Evolutionary conservation across 2,797 vertebrate species (phyloP), one percentile per base, ranked within the genome.

Genomic region (Enteromius thamalakanensis): DNA sequence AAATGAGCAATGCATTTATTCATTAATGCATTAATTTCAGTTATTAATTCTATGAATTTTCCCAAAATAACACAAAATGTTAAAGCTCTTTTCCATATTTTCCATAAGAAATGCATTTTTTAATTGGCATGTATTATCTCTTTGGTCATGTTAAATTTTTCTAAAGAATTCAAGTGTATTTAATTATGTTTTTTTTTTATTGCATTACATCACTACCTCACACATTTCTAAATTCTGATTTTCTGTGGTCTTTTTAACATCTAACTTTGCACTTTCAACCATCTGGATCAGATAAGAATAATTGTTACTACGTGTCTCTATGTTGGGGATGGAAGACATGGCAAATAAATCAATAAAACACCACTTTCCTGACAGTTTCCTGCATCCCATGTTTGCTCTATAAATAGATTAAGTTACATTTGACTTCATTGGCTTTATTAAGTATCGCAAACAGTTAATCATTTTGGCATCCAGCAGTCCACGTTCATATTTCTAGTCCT

Each of bases 331-430:
- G 23, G 78, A 78, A 60, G 79, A 65, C 62, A 84, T 37, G 26
- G 34, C 10, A 58, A 82, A 84, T 87, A 79, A 86, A 84, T 86
- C 79, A 71, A 45, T n/a, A 74, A 60, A 37, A n/a, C 51, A 55
- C 23, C 1, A 4, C 65, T 65, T 23, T 83, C 64, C 26, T 55
- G 81, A 76, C 74, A 37, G 42, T 40, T 40, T 78, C 53, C 37
- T 19, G 55, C 77, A 68, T 71, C 76, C 71, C 79, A 29, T 10
- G 42, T 84, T 82, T 60, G 26, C 70, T 68, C 78, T 26, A 68
- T 75, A 71, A 83, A 79, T 72, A 84, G 23, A 83, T 81, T 65
- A 40, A 32, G 69, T 88, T 86, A 85, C 80, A 81, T 83, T 83
- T 78, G 51, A 23, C 37, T 78, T 75, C 51, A 68, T 68, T 83